Base-by-base conservation (phyloP, 2,888 invertebrate genomes). In the Drosophila neoperkinsi region DNA sequence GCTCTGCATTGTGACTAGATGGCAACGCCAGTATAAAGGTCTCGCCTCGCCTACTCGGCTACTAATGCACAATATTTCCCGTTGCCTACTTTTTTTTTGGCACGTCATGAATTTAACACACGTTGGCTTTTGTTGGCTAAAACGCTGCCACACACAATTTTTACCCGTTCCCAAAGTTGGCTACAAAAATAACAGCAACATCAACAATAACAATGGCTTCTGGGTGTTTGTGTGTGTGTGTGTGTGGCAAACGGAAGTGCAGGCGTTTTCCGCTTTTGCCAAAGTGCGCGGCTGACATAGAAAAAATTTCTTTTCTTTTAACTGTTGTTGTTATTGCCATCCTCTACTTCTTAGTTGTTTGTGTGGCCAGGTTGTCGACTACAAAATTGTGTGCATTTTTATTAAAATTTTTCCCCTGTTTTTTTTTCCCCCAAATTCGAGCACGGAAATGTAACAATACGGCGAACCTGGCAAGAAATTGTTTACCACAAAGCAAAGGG, bases 101-200 rank as follows among this genome's bases (percentile, higher is more conserved):
- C 87, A 86, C 87, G 88, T 75, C 81, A 86, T 88, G 89, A 84
- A 86, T 82, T 86, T 86, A 81, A 75, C 83, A 85, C 83, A 71
- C 77, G 58, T 56, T 55, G 60, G 59, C 60, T 55, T 73, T 58
- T 41, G 50, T 25, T 33, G 13, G 49, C 60, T 65, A 63, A 76
- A 77, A 72, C 56, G 57, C 38, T 64, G 28, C 52, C 65, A 43
- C 50, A 53, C 9, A 71, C 46, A 51, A 52, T 60, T 60, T 71
- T 74, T 46, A 46, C 46, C 46, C 46, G 25, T 25, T 46, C 52
- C 30, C 52, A 36, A 46, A 28, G 28, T 34, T 31, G 13, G 41
- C 43, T 28, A 31, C 38, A 25, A 69, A 50, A 57, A 65, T 30
- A 30, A 21, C 49, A 61, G 41, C 16, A 61, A 53, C 31, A 59